phyloP scores from a whole-genome alignment of 1,140 invertebrate species.

The Brachionus angularis region DNA sequence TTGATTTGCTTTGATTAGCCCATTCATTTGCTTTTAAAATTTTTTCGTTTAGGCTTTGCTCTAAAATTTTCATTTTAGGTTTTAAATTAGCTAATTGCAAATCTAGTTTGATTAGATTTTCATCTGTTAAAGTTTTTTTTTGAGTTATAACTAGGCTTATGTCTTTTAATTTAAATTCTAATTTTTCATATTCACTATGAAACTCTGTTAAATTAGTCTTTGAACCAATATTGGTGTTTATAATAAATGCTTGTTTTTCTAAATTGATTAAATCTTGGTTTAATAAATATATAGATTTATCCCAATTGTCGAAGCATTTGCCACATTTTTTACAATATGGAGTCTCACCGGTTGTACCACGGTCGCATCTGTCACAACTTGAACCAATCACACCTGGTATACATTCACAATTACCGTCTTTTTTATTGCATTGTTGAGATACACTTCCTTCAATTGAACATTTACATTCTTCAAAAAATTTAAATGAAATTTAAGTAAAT shows the following conservation, averaged over 20 bases:
- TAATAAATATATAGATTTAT: slow-evolving; percentile 1
- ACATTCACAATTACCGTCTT: slow-evolving; percentile 64
- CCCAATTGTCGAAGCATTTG: slow-evolving; percentile 98
- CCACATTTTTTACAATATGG: slow-evolving; percentile 89
- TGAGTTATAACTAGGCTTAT: too few species aligned
- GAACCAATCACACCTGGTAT: slow-evolving; percentile 82
- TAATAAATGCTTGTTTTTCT: neutral
- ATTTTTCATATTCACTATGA: neutral
- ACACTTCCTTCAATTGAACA: slow-evolving; percentile 10
- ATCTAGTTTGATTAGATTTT: too few species aligned
- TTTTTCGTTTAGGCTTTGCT: too few species aligned
- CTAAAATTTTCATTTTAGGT: too few species aligned
- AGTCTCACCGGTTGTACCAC: slow-evolving; percentile 82
- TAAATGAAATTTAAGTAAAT: too few species aligned
- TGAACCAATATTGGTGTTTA: neutral
- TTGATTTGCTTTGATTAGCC: too few species aligned
- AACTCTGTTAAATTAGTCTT: slow-evolving; percentile 4
- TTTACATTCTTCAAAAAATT: neutral
- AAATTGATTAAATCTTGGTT: neutral
- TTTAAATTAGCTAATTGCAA: too few species aligned
- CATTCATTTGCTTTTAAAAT: too few species aligned
- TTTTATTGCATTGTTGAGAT: slow-evolving; percentile 51
- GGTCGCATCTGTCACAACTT: slow-evolving; percentile 87
- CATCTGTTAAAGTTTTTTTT: too few species aligned
- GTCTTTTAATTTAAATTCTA: neutral